Conservation (phyloP, 2,113 vertebrate species). For the Melanerpes aurifrons region DNA sequence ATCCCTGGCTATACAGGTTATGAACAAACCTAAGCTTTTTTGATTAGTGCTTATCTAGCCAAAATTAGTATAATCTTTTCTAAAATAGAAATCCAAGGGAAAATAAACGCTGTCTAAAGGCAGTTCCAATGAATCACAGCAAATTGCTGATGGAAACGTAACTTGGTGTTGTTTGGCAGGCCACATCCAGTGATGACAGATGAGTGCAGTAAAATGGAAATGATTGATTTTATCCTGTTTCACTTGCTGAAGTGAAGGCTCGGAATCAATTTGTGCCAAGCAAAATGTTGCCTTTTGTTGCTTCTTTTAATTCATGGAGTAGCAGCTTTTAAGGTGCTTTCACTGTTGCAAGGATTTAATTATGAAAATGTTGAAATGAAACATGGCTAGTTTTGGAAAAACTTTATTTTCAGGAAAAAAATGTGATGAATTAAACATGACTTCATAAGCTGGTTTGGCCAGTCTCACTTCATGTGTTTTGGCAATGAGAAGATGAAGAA, state of each 20-base stretch:
- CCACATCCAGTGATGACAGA: not conserved
- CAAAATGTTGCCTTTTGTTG: not conserved
- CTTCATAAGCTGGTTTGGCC: not conserved
- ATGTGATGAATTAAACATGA: not conserved
- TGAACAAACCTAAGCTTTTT: not conserved
- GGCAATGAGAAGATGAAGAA: not conserved
- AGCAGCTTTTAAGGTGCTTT: not conserved
- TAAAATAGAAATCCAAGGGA: not conserved
- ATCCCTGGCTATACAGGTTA: not conserved
- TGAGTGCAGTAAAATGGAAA: not conserved
- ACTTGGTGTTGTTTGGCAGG: not conserved
- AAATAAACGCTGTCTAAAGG: not conserved
- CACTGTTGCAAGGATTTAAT: not conserved
- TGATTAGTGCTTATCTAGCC: not conserved
- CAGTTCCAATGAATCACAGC: not conserved
- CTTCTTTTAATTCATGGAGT: not conserved
- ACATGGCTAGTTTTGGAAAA: not conserved
- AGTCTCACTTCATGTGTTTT: not conserved
- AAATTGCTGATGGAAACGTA: slow-evolving; percentile 1
- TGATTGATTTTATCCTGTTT: not conserved
- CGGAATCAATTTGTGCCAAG: not conserved
- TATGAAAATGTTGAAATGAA: not conserved
- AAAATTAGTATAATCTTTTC: not conserved
- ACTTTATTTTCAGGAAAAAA: not conserved
- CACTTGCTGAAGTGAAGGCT: not conserved